Evolutionary conservation across 2,113 vertebrate genomes (phyloP), one percentile per base, ranked within the genome.

Genomic region (Myotis brandtii): DNA sequence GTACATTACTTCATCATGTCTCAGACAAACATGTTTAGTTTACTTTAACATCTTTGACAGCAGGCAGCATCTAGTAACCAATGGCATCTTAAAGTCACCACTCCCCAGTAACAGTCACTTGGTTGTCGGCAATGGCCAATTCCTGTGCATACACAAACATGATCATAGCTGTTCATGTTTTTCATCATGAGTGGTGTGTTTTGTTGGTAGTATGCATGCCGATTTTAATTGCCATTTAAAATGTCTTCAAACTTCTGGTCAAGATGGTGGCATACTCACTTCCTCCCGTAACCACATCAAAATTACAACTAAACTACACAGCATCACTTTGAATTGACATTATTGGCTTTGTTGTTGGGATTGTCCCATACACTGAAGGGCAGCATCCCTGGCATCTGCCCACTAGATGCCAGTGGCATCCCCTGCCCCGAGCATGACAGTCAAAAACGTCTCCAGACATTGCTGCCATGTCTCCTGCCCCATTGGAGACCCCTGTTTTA

Each of bases 151-250:
- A 69, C 9, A 72, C 43, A 87, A 83, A 85, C 20, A 20, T 18
- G 30, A 32, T 62, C 43, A 48, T 54, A 66, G 32, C 90, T 77
- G 17, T 84, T 92, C 32, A 50, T 54, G 27, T 92, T 80, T 80
- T 79, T 84, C 52, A 69, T 40, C 56, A 72, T 46, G 80, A 90
- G 50, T 59, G 59, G 34, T 87, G 14, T 48, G 21, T 40, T 92
- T 88, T 92, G 7, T 89, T 91, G 77, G 32, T 92, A 72, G 32
- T 48, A 59, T 5, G 86, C 27, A 83, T 59, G 54, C 67, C 32
- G n/a, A 69, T 62, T 95, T 88, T 67, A 86, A 73, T 75, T 91
- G 34, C 54, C 69, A 84, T 23, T 86, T 77, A 79, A 67, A 97
- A 81, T 92, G 23, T 23, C 79, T 77, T 87, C 50, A 85, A 82